phyloP scores from a whole-genome alignment of 2,888 invertebrate genomes.

The Diadromus collaris region DNA sequence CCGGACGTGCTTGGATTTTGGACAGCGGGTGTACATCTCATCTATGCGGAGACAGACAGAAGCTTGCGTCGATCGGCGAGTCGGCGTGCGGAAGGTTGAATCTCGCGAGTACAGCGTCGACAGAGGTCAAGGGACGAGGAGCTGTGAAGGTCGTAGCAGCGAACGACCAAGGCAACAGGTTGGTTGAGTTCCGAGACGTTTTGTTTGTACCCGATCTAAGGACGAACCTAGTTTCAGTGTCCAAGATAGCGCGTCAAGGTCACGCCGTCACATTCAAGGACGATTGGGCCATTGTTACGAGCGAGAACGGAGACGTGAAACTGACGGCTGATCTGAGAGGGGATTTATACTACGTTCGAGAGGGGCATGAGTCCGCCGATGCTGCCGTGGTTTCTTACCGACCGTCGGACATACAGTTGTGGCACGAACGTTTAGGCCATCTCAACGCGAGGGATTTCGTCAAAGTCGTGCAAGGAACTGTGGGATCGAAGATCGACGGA shows the following conservation, averaged over 20 bases:
- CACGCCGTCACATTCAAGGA: slow-evolving; percentile 51
- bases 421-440: slow-evolving; percentile 46
- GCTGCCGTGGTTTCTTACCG: slow-evolving; percentile 1
- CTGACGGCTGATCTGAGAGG: slow-evolving; percentile 43
- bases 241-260: slow-evolving; percentile 58
- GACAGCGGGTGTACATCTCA: slow-evolving; percentile 40
- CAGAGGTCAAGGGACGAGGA: slow-evolving; percentile 23
- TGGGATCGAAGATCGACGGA: no score
- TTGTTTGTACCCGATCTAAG: slow-evolving; percentile 44
- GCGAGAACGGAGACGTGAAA: background rate
- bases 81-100: background rate
- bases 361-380: slow-evolving; percentile 16
- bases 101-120: slow-evolving; percentile 24
- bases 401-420: slow-evolving; percentile 4
- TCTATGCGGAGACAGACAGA: slow-evolving; percentile 24
- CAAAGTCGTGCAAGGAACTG: background rate
- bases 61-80: no score
- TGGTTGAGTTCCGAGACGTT: slow-evolving; percentile 37
- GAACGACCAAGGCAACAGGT: slow-evolving; percentile 2
- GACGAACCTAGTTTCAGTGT: slow-evolving; percentile 63
- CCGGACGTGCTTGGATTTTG: slow-evolving; percentile 20
- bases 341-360: slow-evolving; percentile 40
- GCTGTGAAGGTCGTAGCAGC: slow-evolving; percentile 19
- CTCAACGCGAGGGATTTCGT: slow-evolving; percentile 32
- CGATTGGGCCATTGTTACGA: slow-evolving; percentile 44